Evolutionary conservation across 1,140 invertebrate genomes (phyloP), one percentile per base, ranked within the genome.

Genomic region (Listronotus bonariensis): DNA sequence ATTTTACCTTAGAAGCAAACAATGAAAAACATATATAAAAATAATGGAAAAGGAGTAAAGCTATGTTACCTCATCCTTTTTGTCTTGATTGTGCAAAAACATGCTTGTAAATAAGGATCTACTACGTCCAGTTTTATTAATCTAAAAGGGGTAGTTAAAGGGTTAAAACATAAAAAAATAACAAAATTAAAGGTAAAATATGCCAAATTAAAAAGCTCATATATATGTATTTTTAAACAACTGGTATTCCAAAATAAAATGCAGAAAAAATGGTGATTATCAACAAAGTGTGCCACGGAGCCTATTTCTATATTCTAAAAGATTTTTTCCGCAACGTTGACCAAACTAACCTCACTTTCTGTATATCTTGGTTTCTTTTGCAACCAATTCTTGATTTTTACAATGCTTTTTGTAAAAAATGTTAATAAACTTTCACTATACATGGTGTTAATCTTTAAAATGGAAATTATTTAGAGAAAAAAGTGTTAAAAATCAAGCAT

Each of bases 21-120:
- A 26, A 26, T 26, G 20, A 5, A 5, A 26, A 46, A 46, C 10
- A 17, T 46, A 49, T 7, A n/a, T 11, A 49, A 26, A 53, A 53
- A 12, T 36, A 9, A 53, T 53, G 17, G 7, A 36, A 34, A 31
- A 36, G 49, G 14, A 53, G 26, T 34, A 31, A 26, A 4, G 12
- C 12, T 34, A 7, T 15, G 17, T 54, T 57, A 57, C 55, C 55
- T 57, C 55, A 7, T 43, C 40, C 17, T 45, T 4, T 45, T 57
- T 57, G 15, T 45, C 42, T 57, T 43, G 55, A 36, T 36, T 54
- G 11, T 34, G 6, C 32, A 41, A 11, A 54, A 41, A 54, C 42
- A 57, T 57, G 55, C 55, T 57, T 26, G 55, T 43, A 57, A 57
- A 57, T 41, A 57, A 43, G 14, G 55, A 57, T 42, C 42, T 57